Conservation (phyloP, 1,140 invertebrate species). For the Augochlora pura region DNA sequence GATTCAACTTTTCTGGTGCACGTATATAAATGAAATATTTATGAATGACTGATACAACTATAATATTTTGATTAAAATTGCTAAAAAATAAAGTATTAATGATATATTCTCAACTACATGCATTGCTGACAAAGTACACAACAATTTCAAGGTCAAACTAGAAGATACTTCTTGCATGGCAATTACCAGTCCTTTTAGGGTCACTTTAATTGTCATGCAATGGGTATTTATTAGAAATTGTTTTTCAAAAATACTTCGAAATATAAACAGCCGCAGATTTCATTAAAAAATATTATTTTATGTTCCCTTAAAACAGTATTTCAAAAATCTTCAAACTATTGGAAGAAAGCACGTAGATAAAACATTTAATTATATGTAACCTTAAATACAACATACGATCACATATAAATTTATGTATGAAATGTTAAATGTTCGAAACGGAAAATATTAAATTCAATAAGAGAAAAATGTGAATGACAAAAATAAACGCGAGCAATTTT, state of each 20-base stretch:
- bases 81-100: neutral
- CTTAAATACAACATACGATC: slow-evolving; percentile 15
- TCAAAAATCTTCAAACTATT: neutral
- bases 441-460: neutral
- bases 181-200: slow-evolving; percentile 4
- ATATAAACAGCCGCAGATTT: neutral
- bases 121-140: slow-evolving; percentile 30
- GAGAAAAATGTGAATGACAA: neutral
- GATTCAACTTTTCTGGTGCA: neutral
- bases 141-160: slow-evolving; percentile 38
- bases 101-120: neutral
- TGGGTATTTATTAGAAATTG: neutral
- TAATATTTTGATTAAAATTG: neutral
- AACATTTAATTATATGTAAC: slow-evolving; percentile 23
- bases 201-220: neutral
- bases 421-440: neutral
- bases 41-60: slow-evolving; percentile 15
- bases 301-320: neutral
- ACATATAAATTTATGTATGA: neutral
- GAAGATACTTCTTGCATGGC: slow-evolving; percentile 16
- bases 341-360: neutral
- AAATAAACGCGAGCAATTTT: slow-evolving; percentile 14
- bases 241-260: neutral
- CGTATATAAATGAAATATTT: slow-evolving; percentile 41
- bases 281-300: slow-evolving; percentile 10